Base-by-base conservation (phyloP, 2,888 invertebrate species). In the Diaprepes abbreviatus region DNA sequence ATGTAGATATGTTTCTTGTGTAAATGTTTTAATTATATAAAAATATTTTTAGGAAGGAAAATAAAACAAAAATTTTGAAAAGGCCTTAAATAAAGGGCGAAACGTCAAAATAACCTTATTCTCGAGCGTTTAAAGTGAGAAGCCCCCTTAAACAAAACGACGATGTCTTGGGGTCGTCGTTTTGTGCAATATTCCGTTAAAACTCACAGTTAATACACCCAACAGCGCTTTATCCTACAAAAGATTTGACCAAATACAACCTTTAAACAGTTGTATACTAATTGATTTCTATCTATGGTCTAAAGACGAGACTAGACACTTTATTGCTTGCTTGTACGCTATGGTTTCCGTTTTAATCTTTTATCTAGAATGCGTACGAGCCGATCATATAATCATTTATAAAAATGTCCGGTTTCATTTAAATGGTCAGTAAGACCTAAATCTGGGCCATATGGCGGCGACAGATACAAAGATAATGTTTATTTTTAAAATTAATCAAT, bases 391-490 rank as follows among this genome's bases (percentile, higher is more conserved):
- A 16, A 36, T 48, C 40, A 45, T 38, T 40, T 12, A 52, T 43
- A 63, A 62, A 58, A 63, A 63, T 67, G 63, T 68, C 68, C 68
- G 68, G 63, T 68, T 68, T 63, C 68, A 57, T 63, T 68, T 63
- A 68, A 50, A 68, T 63, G 54, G 66, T 54, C 40, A 60, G 10
- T 60, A 21, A 48, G 62, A 67, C 62, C 67, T 55, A 62, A 67
- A 67, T 67, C 54, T 59, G 31, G 33, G 52, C 52, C 55, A 62
- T 67, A 62, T 62, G 67, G 62, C 28, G 55, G 45, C 6, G 21
- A 64, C 6, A 24, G 17, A 35, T 33, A 38, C 17, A 45, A 12
- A 43, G 16, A 17, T 48, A 33, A 45, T n/a, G 12, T 28, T 50
- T 9, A 28, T 14, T 28, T 50, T 45, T 24, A 19, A 24, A 50